These are phyloP conservation scores for Pollenia angustigena DNA, from an alignment of 2,888 invertebrate genomes.

Conservation along the genomic window DNA sequence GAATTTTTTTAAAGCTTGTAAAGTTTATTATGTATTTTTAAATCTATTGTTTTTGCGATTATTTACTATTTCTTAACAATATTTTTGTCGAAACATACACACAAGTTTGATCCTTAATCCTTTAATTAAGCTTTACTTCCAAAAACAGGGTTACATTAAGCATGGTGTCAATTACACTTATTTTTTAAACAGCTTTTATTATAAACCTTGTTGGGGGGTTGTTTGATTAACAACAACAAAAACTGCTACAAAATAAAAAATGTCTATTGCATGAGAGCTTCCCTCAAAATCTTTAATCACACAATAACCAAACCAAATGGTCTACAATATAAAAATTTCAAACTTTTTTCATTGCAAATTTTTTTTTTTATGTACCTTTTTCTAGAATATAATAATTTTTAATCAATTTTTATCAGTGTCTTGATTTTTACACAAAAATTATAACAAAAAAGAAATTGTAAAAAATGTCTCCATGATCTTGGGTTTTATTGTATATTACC, in stretches of 20 bases:
- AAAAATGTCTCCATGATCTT: too few relatives aligned
- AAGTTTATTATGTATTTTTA: slow-evolving; percentile 48
- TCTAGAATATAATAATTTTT: too few relatives aligned
- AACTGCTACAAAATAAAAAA: slow-evolving; percentile 3
- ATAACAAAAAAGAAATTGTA: background rate
- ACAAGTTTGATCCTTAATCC: background rate
- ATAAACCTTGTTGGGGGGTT: slow-evolving; percentile 55
- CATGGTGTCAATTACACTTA: slow-evolving; percentile 3
- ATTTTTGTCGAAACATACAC: background rate
- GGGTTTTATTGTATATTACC: too few relatives aligned
- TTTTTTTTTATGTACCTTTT: too few relatives aligned
- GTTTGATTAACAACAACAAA: slow-evolving; percentile 12
- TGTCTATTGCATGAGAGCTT: slow-evolving; percentile 45
- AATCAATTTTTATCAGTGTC: too few relatives aligned
- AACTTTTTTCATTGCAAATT: background rate
- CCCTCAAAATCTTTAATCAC: slow-evolving; percentile 42
- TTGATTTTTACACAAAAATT: background rate
- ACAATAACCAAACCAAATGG: background rate
- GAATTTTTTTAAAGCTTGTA: slow-evolving; percentile 30
- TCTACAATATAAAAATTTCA: slow-evolving; percentile 15
- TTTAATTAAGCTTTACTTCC: too few relatives aligned
- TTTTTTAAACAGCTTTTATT: slow-evolving; percentile 3
- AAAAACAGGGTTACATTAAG: slow-evolving; percentile 14
- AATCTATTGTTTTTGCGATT: slow-evolving; percentile 61
- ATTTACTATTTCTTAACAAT: background rate